Conservation (phyloP, 2,113 vertebrate species). For the Mus musculus region DNA sequence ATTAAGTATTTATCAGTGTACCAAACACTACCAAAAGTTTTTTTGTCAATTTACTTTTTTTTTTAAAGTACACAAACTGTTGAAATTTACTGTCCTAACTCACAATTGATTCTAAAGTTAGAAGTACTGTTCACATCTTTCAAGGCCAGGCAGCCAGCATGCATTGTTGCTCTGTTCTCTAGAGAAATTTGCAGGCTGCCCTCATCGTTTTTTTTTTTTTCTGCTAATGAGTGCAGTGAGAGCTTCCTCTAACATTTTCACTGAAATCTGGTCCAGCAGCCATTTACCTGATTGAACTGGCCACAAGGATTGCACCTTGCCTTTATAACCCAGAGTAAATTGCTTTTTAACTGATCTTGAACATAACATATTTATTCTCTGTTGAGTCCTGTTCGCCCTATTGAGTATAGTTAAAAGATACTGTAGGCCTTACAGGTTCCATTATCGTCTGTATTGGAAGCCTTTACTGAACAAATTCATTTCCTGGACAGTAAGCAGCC, state of each 20-base stretch:
- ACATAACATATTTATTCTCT: not conserved
- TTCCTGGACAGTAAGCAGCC: not conserved
- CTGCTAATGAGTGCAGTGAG: not conserved
- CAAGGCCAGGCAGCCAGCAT: not conserved
- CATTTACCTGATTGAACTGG: slow-evolving; percentile 15
- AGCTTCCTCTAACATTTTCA: not conserved
- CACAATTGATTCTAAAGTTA: not conserved
- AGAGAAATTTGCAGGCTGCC: not conserved
- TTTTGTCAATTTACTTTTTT: not conserved
- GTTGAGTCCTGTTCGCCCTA: not conserved
- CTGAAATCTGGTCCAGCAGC: not conserved
- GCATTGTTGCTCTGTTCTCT: not conserved
- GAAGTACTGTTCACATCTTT: not conserved
- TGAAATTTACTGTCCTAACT: not conserved
- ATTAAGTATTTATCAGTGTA: too few species aligned
- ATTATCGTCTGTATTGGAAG: not conserved
- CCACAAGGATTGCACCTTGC: not conserved
- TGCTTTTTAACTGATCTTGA: slow-evolving; percentile 53
- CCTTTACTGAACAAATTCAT: not conserved
- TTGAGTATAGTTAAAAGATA: not conserved
- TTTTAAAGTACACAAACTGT: not conserved
- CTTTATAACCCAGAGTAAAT: slow-evolving; percentile 26
- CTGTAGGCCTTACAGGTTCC: not conserved
- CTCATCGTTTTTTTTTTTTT: not conserved
- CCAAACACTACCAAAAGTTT: not conserved